phyloP scores from a whole-genome alignment of 2,113 vertebrate genomes.

The Artemisiospiza belli region DNA sequence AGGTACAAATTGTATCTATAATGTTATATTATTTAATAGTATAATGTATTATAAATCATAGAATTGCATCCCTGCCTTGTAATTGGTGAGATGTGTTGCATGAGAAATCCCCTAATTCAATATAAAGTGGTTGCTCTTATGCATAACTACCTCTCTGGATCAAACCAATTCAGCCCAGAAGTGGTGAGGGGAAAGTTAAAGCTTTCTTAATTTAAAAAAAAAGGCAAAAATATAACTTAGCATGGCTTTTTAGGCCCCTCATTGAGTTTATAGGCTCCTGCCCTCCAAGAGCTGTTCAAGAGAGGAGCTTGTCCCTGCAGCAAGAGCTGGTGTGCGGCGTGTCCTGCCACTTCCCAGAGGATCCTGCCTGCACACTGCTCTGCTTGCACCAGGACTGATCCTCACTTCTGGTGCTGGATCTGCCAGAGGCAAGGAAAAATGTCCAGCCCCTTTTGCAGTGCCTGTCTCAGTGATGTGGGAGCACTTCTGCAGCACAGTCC shows the following conservation, averaged over 20 bases:
- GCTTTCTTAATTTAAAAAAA: conserved; percentile 62
- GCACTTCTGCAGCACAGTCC: neutral
- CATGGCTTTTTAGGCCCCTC: conserved; percentile 34
- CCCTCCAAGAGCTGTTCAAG: neutral
- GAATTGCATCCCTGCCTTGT: conserved; percentile 81
- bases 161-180: conserved; percentile 70
- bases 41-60: conserved; percentile 84
- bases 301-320: neutral
- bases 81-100: conserved; percentile 80
- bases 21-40: conserved; percentile 84
- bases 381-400: neutral
- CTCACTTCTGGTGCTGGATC: neutral
- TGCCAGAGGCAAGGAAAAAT: neutral
- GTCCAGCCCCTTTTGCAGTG: accelerated
- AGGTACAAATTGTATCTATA: conserved; percentile 84
- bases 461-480: accelerated
- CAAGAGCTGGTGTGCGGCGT: neutral
- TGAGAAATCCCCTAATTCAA: conserved; percentile 80
- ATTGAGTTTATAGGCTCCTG: conserved; percentile 21
- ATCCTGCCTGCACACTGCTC: accelerated
- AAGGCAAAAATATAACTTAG: conserved; percentile 54
- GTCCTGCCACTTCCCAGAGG: neutral
- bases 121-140: conserved; percentile 75
- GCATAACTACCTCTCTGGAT: conserved; percentile 75
- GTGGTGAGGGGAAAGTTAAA: conserved; percentile 68